A percentile compares a stretch with the other conserved stretches of the same genome.
phyloP scores from a whole-genome alignment of 2,888 invertebrate species.

The Chrysina gloriosa region DNA sequence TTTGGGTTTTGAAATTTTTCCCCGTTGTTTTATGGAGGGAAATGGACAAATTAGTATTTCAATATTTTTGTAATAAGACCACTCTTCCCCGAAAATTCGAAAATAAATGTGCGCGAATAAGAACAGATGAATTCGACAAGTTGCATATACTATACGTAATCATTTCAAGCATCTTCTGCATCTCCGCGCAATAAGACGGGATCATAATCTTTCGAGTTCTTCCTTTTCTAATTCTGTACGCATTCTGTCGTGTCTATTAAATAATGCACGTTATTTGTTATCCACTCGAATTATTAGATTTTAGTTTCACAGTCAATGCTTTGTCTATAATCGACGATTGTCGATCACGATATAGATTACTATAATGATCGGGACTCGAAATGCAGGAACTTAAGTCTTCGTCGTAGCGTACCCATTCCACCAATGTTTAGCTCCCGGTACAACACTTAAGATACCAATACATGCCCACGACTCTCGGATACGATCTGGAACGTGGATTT shows the following conservation, averaged over 20 bases:
- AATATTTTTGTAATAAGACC: too few relatives aligned
- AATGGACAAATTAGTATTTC: too few relatives aligned
- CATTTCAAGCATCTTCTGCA: too few relatives aligned
- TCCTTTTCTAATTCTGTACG: constrained; percentile 3
- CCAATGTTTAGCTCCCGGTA: constrained; percentile 20
- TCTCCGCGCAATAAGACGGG: too few relatives aligned
- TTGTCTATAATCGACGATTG: constrained; percentile 48
- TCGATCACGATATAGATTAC: constrained; percentile 51
- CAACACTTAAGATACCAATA: not conserved
- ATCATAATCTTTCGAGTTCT: too few relatives aligned
- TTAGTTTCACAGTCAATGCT: constrained; percentile 45
- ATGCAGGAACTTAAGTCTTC: constrained; percentile 44
- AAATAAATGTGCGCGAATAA: too few relatives aligned
- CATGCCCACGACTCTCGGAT: not conserved
- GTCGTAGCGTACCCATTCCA: constrained; percentile 35
- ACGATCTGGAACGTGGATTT: too few relatives aligned
- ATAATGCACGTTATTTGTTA: constrained; percentile 37
- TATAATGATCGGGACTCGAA: constrained; percentile 47
- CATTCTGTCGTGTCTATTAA: constrained; percentile 18
- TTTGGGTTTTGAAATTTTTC: too few relatives aligned
- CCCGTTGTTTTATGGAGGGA: too few relatives aligned
- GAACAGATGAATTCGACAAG: too few relatives aligned
- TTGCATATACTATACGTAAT: too few relatives aligned
- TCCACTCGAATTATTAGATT: constrained; percentile 42
- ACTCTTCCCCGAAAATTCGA: too few relatives aligned